Evolutionary conservation across 2,797 vertebrate genomes (phyloP).

Genomic region (Stomatorhinus walkeri): DNA sequence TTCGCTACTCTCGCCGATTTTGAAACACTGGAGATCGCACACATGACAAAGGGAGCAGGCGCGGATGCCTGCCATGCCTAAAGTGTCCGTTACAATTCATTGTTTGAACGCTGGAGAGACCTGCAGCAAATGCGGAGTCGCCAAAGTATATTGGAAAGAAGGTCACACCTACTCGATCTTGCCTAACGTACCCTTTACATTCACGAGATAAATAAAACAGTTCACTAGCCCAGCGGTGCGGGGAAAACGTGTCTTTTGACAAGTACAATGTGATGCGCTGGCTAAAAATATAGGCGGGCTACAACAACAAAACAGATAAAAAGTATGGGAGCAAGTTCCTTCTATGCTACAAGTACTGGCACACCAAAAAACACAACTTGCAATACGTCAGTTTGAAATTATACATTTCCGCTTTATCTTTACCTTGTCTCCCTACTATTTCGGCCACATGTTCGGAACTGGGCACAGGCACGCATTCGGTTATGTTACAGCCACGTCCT

Average conservation of each 20-base stretch:
- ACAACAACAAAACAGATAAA: conserved; percentile 49
- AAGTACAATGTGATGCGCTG: conserved; percentile 41
- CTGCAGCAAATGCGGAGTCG: not conserved
- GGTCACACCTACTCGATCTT: not conserved
- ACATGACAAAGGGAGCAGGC: conserved; percentile 70
- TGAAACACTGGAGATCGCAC: conserved; percentile 25
- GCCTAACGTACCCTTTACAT: not conserved
- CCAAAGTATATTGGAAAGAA: not conserved
- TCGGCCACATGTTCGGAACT: conserved; percentile 99
- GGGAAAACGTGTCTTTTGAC: conserved; percentile 15
- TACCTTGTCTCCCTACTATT: conserved; percentile 97
- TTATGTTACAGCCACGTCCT: conserved; percentile 93
- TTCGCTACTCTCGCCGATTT: conserved; percentile 45
- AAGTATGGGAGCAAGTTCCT: conserved; percentile 53
- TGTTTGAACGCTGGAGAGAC: conserved; percentile 15
- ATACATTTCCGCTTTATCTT: conserved; percentile 47
- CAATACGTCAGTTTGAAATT: conserved; percentile 42
- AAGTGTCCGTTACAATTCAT: conserved; percentile 39
- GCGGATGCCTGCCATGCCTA: conserved; percentile 46
- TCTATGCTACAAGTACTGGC: conserved; percentile 1
- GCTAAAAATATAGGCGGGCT: conserved; percentile 45
- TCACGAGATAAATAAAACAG: not conserved
- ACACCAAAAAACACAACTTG: conserved; percentile 1
- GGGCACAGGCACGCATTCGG: conserved; percentile 95
- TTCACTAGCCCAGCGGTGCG: not conserved